These are phyloP conservation scores for Poeciliopsis occidentalis DNA, from an alignment of 2,113 vertebrate species.

Conservation along the genomic window DNA sequence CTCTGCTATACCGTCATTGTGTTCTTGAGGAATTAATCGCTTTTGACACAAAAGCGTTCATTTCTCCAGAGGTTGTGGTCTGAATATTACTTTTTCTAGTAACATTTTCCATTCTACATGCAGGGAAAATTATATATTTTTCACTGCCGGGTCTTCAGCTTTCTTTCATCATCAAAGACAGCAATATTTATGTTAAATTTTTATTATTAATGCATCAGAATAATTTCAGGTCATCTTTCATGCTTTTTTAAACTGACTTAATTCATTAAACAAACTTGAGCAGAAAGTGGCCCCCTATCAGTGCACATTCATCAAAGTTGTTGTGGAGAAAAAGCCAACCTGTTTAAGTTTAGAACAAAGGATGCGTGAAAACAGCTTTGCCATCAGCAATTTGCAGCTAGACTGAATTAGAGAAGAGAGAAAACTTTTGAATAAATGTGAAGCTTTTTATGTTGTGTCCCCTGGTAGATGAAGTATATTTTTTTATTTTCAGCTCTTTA, in stretches of 20 bases:
- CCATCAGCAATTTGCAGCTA: constrained; percentile 16
- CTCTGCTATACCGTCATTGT: background rate
- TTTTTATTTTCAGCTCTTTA: background rate
- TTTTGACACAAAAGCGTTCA: constrained; percentile 5
- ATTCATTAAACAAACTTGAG: constrained; percentile 42
- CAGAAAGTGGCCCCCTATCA: constrained; percentile 20
- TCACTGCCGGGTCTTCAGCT: constrained; percentile 2
- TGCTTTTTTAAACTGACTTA: constrained; percentile 11
- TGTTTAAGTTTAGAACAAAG: constrained; percentile 29
- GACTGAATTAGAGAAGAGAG: constrained; percentile 16
- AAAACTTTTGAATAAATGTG: constrained; percentile 22
- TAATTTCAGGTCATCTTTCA: background rate
- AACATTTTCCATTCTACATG: background rate
- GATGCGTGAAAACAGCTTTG: constrained; percentile 11
- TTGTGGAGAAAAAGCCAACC: constrained; percentile 32
- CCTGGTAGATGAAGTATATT: constrained; percentile 16
- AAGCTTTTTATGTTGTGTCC: constrained; percentile 12
- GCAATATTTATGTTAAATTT: background rate
- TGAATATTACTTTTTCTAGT: background rate
- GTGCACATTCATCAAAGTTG: constrained; percentile 33
- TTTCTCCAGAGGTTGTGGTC: constrained; percentile 10
- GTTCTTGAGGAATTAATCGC: background rate
- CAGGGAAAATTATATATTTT: background rate
- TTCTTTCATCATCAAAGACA: background rate
- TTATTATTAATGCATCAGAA: background rate